Evolutionary conservation across 2,113 vertebrate genomes (phyloP).

Genomic region (Corythornis cristatus): DNA sequence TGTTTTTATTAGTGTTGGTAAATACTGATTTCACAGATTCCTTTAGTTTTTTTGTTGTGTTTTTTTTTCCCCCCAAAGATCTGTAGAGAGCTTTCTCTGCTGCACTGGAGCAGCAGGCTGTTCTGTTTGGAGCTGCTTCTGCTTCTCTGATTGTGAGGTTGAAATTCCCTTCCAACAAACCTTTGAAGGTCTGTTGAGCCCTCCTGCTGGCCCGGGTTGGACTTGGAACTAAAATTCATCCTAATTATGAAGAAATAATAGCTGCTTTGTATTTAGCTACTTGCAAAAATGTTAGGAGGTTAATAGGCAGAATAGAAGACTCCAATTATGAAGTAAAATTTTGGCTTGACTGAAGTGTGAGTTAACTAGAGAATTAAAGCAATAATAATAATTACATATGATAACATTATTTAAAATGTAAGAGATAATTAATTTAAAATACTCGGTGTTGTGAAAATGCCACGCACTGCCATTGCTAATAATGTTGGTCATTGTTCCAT

Average conservation of each 20-base stretch:
- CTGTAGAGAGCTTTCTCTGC: background rate
- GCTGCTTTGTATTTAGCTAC: background rate
- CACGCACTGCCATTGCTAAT: background rate
- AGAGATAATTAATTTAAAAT: background rate
- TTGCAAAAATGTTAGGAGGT: slow-evolving; percentile 8
- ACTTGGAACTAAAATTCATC: background rate
- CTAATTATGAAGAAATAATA: background rate
- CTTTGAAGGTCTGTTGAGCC: background rate
- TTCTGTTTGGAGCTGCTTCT: background rate
- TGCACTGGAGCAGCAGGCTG: background rate
- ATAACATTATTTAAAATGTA: background rate
- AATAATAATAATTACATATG: background rate
- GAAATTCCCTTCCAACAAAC: background rate
- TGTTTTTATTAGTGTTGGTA: background rate
- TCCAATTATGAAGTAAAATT: slow-evolving; percentile 37
- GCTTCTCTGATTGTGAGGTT: background rate
- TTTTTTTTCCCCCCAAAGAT: too few relatives aligned
- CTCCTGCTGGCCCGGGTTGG: background rate
- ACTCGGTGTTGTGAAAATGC: background rate
- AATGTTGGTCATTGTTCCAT: background rate
- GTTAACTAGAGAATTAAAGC: slow-evolving; percentile 22
- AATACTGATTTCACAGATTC: background rate
- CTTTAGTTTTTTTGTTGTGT: too few relatives aligned
- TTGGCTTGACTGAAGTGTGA: background rate
- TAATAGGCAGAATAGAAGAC: slow-evolving; percentile 2